Percentiles rank a stretch among this genome's conserved stretches.
These are phyloP conservation scores for Stenichneumon culpator DNA, from an alignment of 2,888 invertebrate genomes.

Conservation along the genomic window DNA sequence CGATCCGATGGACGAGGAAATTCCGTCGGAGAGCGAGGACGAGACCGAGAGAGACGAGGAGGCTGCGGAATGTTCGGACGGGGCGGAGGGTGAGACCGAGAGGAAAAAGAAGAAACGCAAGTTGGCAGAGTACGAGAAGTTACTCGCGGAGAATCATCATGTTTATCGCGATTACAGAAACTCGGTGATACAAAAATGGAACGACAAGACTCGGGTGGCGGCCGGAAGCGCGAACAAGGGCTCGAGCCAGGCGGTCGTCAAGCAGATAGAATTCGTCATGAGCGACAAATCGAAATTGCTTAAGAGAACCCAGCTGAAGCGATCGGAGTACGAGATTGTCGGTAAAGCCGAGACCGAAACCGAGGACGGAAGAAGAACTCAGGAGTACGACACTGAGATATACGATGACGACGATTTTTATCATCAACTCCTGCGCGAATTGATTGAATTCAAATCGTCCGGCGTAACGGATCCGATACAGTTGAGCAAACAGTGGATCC, in stretches of 20 bases:
- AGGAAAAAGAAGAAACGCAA: conserved; percentile 86
- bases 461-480: conserved; percentile 94
- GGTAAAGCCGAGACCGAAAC: conserved; percentile 85
- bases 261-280: conserved; percentile 95
- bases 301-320: conserved; percentile 92
- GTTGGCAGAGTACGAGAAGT: conserved; percentile 87
- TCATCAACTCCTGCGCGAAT: conserved; percentile 95
- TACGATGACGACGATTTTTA: conserved; percentile 99
- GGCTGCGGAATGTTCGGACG: conserved; percentile 69
- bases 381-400: conserved; percentile 92
- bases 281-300: conserved; percentile 92
- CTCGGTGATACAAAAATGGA: conserved; percentile 96
- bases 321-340: conserved; percentile 90
- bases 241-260: conserved; percentile 88
- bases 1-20: conserved; percentile 86
- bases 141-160: conserved; percentile 87
- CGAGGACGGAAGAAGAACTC: conserved; percentile 83
- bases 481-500: conserved; percentile 95
- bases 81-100: conserved; percentile 87
- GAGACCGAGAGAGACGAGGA: conserved; percentile 82
- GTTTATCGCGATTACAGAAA: conserved; percentile 91
- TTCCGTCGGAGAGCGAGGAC: conserved; percentile 88
- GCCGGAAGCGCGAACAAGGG: conserved; percentile 88
- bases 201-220: conserved; percentile 94
- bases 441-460: conserved; percentile 96